Evolutionary conservation across 1,140 invertebrate species (phyloP).

Genomic region (Lasaia peninsularis): DNA sequence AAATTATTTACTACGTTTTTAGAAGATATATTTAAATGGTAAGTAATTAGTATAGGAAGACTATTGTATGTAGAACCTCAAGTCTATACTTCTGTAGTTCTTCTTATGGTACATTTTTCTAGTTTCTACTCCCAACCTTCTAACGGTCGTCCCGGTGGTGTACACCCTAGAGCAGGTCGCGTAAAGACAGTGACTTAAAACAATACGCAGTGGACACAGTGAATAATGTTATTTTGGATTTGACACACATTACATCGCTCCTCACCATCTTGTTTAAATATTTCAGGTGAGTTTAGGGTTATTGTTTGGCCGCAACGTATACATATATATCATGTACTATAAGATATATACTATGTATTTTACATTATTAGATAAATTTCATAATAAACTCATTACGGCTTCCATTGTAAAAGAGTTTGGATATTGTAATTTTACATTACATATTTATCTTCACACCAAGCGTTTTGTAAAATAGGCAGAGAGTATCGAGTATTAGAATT

Average conservation of each 20-base stretch:
- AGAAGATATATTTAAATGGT: not conserved
- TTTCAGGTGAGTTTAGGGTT: conserved; percentile 43
- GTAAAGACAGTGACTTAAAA: conserved; percentile 34
- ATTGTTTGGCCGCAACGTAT: too few relatives aligned
- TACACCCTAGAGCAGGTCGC: conserved; percentile 24
- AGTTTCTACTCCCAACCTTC: conserved; percentile 38
- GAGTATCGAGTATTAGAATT: too few relatives aligned
- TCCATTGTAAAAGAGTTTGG: too few relatives aligned
- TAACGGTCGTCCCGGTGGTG: conserved; percentile 26
- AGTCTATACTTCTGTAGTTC: not conserved
- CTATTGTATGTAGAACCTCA: not conserved
- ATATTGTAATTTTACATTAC: too few relatives aligned
- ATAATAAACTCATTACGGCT: too few relatives aligned
- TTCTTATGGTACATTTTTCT: conserved; percentile 31
- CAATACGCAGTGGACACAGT: conserved; percentile 45
- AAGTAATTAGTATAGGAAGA: not conserved
- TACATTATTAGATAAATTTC: too few relatives aligned
- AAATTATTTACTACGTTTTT: too few relatives aligned
- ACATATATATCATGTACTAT: too few relatives aligned
- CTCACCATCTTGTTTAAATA: conserved; percentile 36
- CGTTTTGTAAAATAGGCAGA: too few relatives aligned
- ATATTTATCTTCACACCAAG: too few relatives aligned
- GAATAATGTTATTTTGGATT: conserved; percentile 60
- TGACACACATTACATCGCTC: conserved; percentile 43
- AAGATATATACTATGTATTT: too few relatives aligned